phyloP scores from a whole-genome alignment of 2,113 vertebrate species.

The Alectura lathami region DNA sequence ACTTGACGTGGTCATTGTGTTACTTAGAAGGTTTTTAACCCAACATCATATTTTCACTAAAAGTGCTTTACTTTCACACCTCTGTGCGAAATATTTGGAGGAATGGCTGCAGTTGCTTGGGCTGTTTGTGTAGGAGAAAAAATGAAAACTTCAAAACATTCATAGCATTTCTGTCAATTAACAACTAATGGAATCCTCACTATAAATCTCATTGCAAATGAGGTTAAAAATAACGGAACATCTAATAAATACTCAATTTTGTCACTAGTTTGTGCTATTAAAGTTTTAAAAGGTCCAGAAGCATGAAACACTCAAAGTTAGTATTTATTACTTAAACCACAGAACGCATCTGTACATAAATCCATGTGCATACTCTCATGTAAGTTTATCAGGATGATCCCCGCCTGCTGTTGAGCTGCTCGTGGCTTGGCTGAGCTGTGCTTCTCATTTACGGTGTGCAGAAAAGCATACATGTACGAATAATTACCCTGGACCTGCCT shows the following conservation, averaged over 20 bases:
- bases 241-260: neutral
- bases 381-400: neutral
- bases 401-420: neutral
- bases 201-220: neutral
- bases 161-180: neutral
- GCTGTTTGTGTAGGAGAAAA: neutral
- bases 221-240: neutral
- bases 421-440: neutral
- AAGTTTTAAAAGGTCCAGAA: neutral
- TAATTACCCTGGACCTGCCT: neutral
- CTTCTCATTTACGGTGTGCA: neutral
- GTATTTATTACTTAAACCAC: neutral
- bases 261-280: neutral
- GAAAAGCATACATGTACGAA: neutral
- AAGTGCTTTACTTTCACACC: neutral
- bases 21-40: neutral
- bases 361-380: neutral
- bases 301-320: neutral
- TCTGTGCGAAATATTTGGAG: neutral
- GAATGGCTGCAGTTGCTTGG: neutral
- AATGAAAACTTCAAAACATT: neutral
- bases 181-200: neutral
- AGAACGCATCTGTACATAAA: accelerated
- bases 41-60: neutral
- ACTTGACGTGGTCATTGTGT: neutral